These are phyloP conservation scores for Squalus acanthias DNA, from an alignment of 2,797 vertebrate species.

Conservation along the genomic window DNA sequence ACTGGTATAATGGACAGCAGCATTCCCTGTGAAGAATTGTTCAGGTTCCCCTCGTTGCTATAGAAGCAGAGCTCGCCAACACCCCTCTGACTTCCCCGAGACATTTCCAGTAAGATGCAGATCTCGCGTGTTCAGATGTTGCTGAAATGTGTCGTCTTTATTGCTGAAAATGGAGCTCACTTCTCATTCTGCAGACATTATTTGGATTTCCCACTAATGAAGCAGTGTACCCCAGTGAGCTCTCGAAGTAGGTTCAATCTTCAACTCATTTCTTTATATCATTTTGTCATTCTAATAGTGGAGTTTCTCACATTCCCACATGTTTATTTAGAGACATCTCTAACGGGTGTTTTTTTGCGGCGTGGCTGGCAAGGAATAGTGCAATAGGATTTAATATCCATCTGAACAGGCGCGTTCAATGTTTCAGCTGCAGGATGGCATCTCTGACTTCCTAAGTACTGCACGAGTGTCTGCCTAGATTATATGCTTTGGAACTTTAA, in stretches of 20 bases:
- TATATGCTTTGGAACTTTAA: background rate
- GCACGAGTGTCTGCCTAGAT: background rate
- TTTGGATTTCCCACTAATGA: background rate
- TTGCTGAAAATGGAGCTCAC: background rate
- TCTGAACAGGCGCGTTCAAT: background rate
- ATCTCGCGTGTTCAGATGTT: background rate
- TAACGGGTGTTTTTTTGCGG: background rate
- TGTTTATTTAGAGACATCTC: background rate
- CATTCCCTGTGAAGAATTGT: background rate
- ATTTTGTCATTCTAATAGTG: background rate
- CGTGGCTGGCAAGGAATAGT: background rate
- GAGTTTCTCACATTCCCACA: background rate
- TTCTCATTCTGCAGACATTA: background rate
- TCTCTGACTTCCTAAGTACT: background rate
- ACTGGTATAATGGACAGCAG: conserved; percentile 20
- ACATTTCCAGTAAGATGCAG: background rate
- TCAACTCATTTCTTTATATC: background rate
- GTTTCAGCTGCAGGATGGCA: background rate
- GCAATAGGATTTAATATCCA: background rate
- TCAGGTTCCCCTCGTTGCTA: conserved; percentile 9
- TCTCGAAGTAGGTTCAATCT: background rate
- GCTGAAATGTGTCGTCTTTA: background rate
- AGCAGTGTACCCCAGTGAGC: background rate
- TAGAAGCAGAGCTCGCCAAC: background rate
- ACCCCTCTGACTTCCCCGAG: background rate